Conservation (phyloP, 2,888 invertebrate species). For the Eurois occulta region DNA sequence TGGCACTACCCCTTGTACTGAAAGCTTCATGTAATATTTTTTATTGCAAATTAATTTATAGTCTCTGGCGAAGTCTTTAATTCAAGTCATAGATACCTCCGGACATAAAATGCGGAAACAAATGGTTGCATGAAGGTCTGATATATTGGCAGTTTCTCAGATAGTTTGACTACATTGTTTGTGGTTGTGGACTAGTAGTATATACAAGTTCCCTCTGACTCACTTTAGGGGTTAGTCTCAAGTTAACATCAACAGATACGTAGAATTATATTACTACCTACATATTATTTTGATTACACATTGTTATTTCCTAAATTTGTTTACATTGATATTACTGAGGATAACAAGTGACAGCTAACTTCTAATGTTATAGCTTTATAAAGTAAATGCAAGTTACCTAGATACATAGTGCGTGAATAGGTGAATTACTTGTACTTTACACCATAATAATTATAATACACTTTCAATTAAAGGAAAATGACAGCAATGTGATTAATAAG, state of each 20-base stretch:
- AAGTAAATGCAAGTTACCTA: slow-evolving; percentile 53
- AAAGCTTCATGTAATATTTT: not conserved
- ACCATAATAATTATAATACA: slow-evolving; percentile 2
- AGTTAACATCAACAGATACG: slow-evolving; percentile 12
- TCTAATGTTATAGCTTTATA: slow-evolving; percentile 35
- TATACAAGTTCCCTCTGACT: not conserved
- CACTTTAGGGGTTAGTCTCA: slow-evolving; percentile 5
- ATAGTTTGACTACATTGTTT: not conserved
- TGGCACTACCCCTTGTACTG: too few species aligned
- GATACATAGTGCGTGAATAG: slow-evolving; percentile 29
- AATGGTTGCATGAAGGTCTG: not conserved
- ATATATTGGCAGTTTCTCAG: not conserved
- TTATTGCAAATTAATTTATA: not conserved
- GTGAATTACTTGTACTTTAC: slow-evolving; percentile 8
- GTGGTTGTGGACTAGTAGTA: not conserved
- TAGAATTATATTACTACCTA: slow-evolving; percentile 9
- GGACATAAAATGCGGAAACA: too few species aligned
- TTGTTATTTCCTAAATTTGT: slow-evolving; percentile 17
- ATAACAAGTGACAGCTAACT: slow-evolving; percentile 23
- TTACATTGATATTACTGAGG: slow-evolving; percentile 16
- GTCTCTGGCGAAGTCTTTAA: not conserved
- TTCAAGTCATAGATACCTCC: not conserved
- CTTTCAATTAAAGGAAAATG: slow-evolving; percentile 17
- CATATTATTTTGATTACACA: slow-evolving; percentile 29
- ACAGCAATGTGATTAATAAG: not conserved